These are phyloP conservation scores for Tiaroga cobitis DNA, from an alignment of 2,797 vertebrate genomes.

Conservation along the genomic window DNA sequence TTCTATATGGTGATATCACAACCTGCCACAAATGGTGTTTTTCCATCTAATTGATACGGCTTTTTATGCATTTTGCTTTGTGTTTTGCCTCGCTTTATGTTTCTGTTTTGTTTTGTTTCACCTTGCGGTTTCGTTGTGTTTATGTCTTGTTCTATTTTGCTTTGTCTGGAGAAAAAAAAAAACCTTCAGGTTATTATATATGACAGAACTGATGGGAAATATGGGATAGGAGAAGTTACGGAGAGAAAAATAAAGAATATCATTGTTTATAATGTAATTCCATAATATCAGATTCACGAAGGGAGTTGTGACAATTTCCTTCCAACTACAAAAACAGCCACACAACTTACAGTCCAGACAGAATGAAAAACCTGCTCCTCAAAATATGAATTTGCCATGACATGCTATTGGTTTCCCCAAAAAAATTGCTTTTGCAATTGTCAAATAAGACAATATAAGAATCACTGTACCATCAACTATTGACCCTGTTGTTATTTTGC, in stretches of 20 bases:
- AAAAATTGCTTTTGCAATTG: not conserved
- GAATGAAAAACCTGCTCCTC: not conserved
- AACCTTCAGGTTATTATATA: not conserved
- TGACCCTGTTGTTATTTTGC: not conserved
- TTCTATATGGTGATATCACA: not conserved
- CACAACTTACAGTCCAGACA: not conserved
- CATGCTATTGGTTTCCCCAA: not conserved
- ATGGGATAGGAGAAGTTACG: no score
- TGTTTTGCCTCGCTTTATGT: not conserved
- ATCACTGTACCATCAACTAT: not conserved
- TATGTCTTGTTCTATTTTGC: not conserved
- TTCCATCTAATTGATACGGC: not conserved
- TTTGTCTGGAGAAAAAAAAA: not conserved
- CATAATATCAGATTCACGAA: not conserved
- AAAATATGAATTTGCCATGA: not conserved
- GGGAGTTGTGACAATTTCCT: not conserved
- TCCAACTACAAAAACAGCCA: not conserved
- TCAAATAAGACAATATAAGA: no score
- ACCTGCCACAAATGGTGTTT: not conserved
- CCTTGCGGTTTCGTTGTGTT: not conserved
- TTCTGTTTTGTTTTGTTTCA: not conserved
- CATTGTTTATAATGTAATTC: not conserved
- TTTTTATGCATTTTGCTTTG: not conserved
- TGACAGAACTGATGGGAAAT: not conserved
- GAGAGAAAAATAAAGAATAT: not conserved